Percentiles rank a stretch among this genome's conserved stretches.
phyloP scores from a whole-genome alignment of 2,113 vertebrate genomes.

The Semnornis frantzii region DNA sequence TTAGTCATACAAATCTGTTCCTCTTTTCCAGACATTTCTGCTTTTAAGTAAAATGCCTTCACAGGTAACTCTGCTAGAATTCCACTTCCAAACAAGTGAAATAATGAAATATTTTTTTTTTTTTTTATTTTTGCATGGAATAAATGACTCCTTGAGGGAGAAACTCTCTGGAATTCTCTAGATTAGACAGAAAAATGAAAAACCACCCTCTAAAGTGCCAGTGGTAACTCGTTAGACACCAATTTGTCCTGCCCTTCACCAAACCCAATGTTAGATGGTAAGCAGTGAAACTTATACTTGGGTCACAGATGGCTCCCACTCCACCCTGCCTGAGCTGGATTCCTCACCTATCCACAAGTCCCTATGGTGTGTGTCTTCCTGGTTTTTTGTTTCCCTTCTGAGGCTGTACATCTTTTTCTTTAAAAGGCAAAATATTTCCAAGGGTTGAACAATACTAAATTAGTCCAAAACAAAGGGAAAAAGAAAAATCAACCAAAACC shows the following conservation, averaged over 20 bases:
- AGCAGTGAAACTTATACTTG: background rate
- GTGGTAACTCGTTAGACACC: background rate
- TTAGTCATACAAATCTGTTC: constrained; percentile 17
- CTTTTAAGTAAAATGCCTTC: background rate
- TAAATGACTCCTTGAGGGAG: background rate
- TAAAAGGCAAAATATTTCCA: background rate
- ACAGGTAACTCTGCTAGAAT: background rate
- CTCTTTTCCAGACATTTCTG: background rate
- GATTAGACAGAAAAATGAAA: background rate
- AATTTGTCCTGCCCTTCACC: background rate
- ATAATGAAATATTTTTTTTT: background rate
- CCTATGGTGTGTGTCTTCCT: background rate
- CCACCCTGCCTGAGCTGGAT: background rate
- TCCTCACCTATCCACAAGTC: background rate
- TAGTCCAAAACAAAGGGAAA: background rate
- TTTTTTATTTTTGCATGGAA: background rate
- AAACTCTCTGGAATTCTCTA: background rate
- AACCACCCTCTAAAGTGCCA: background rate
- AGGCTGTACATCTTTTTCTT: background rate
- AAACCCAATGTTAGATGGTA: background rate
- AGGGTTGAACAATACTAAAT: constrained; percentile 14
- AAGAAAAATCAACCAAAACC: background rate
- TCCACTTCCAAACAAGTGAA: background rate
- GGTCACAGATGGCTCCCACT: fast-evolving
- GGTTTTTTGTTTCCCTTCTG: background rate